Base-by-base conservation (phyloP, 1,140 invertebrate species). In the Monomorium pharaonis region DNA sequence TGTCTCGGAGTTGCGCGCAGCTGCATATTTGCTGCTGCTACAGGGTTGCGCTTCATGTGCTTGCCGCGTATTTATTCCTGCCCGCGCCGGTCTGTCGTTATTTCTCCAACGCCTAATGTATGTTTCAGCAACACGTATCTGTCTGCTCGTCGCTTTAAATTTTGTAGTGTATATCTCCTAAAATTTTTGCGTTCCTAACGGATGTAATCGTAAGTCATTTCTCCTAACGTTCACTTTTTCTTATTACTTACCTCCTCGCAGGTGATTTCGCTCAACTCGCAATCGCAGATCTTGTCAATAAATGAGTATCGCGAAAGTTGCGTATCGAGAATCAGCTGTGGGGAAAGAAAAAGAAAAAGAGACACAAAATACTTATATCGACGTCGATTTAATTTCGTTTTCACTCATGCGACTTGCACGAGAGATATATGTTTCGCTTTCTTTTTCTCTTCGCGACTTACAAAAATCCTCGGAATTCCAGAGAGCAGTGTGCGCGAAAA, bases 91-190 rank as follows among this genome's bases (percentile, higher is more conserved):
- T 86, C 85, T 84, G 88, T 92, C 90, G 91, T 92, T 92, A 92
- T 93, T 92, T 89, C 89, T 89, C 89, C 88, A 89, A 70, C 70
- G 58, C 87, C 85, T 88, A 90, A 91, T 92, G 88, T 90, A 92
- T 92, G 92, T 92, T 92, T 93, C 92, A 91, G 90, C 89, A 90
- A 89, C 81, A 80, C 87, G 89, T 92, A 90, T 92, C 89, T 89
- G 89, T 83, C 67, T 87, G 88, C 88, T 54, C 80, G 51, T 89
- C 91, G 84, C 89, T 88, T 90, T 85, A 78, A 51, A 58, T 81
- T 72, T 72, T 14, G 14, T 18, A 33, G 72, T 58, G 14, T 37
- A n/a, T 16, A 84, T 49, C n/a, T 62, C 14, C 10, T 47, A 27
- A 84, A 47, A 42, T 42, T 47, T 67, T 33, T 77, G 30, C 77